Conservation (phyloP, 2,888 invertebrate species). For the Diaphora mendica region DNA sequence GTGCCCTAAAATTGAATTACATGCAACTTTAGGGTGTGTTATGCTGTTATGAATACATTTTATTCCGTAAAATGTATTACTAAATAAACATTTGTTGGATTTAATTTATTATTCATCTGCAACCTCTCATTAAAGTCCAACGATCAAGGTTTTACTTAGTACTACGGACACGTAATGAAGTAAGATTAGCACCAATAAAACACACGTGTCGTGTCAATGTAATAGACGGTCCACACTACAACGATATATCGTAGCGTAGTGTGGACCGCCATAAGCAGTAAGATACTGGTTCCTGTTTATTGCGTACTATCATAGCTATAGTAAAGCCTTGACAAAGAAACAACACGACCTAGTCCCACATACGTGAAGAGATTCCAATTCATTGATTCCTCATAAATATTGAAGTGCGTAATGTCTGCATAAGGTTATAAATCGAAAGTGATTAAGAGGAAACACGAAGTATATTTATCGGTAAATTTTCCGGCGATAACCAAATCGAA, state of each 20-base stretch:
- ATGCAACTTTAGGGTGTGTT: constrained; percentile 45
- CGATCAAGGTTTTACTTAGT: constrained; percentile 3
- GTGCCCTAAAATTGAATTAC: constrained; percentile 51
- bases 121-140: not conserved
- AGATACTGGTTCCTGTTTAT: not conserved
- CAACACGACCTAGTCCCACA: constrained; percentile 11
- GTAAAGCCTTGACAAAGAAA: not conserved
- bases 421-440: constrained; percentile 6
- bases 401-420: not conserved
- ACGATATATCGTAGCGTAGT: too few species aligned
- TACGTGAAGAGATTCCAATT: constrained; percentile 12
- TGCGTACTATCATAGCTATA: not conserved
- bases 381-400: constrained; percentile 22
- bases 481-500: constrained; percentile 14
- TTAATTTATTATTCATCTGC: not conserved
- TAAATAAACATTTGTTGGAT: not conserved
- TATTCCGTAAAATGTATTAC: not conserved
- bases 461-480: constrained; percentile 17
- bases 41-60: constrained; percentile 9
- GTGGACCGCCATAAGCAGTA: too few species aligned
- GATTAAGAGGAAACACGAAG: constrained; percentile 16
- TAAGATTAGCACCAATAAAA: not conserved
- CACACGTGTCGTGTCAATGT: not conserved
- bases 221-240: too few species aligned
- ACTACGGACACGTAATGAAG: not conserved